Base-by-base conservation (phyloP, 2,113 vertebrate species). In the Spea bombifrons region DNA sequence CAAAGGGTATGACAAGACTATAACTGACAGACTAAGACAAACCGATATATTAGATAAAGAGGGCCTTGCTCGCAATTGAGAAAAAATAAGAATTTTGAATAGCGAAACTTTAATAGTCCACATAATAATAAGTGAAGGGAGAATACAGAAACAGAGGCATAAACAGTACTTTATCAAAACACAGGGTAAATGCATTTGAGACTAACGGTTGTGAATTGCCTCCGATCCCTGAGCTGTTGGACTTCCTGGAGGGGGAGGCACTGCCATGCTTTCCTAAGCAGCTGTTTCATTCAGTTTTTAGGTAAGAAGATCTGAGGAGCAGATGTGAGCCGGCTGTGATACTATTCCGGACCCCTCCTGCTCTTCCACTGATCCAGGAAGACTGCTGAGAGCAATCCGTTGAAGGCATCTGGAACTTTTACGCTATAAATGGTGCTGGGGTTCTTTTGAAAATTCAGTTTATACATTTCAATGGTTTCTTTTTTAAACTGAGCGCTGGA, bases 161-260 rank as follows among this genome's bases (percentile, higher is more conserved):
- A n/a, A n/a, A n/a, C n/a, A n/a, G n/a, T n/a, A n/a, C n/a, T n/a
- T n/a, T n/a, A n/a, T n/a, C n/a, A n/a, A n/a, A n/a, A n/a, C n/a
- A n/a, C n/a, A n/a, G n/a, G n/a, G n/a, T n/a, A n/a, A n/a, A 9
- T 74, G 72, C 4, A 45, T 52, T 10, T 52, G 10, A 8, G 45
- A 30, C 15, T 57, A 65, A 78, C 15, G 13, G 17, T 46, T 75
- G 43, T 30, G 61, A 50, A 70, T 82, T 82, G 80, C 43, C 15
- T 61, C 49, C 55, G 73, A 63, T 82, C 80, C 84, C 84, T 84
- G 13, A 59, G 71, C 15, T 13, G 49, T 4, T n/a, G 76, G 13
- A 61, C 70, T 84, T 68, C 80, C 80, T 77, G 74, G 77, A 66
- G 76, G 76, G 74, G 74, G 64, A 70, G 46, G 65, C 45, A 52